Base-by-base conservation (phyloP, 2,888 invertebrate genomes). In the Diarsia mendica region DNA sequence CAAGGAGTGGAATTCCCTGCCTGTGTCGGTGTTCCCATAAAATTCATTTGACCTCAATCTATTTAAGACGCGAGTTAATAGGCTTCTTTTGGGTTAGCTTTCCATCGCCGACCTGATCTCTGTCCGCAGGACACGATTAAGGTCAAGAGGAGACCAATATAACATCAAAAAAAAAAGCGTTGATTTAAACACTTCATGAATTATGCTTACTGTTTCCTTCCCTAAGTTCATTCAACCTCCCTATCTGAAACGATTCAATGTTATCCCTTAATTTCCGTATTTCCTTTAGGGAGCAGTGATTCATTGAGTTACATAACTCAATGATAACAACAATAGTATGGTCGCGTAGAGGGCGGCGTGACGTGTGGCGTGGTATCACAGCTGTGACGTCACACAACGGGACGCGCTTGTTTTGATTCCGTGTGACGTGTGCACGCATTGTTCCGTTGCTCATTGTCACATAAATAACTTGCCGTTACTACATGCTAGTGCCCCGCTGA, bases 331-430 rank as follows among this genome's bases (percentile, higher is more conserved):
- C 48, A 79, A 78, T 58, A 67, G 46, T 28, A 23, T 20, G n/a
- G 48, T 39, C n/a, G 20, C 46, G 75, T 53, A 33, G 39, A 53
- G 66, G 20, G 44, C n/a, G 51, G 53, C 28, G 63, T 63, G 79
- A 67, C 83, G 77, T 33, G 48, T 3, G 20, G 48, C 65, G 65
- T 23, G 75, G 79, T 28, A 53, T 55, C 70, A 67, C 61, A 13
- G 46, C 66, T 61, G 77, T 85, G 83, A 77, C 85, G 85, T 83
- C 72, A 71, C 85, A 49, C 33, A 60, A 60, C 83, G 77, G 85
- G 74, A 82, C 63, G 23, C 74, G 71, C 39, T 67, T 48, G 77
- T 63, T 46, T 20, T 51, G 49, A 33, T 55, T 55, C 18, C 18
- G 51, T 46, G 75, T 55, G 79, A 79, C 82, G 82, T 58, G 28